Conservation (phyloP, 2,797 vertebrate species). For the Trematomus bernacchii region DNA sequence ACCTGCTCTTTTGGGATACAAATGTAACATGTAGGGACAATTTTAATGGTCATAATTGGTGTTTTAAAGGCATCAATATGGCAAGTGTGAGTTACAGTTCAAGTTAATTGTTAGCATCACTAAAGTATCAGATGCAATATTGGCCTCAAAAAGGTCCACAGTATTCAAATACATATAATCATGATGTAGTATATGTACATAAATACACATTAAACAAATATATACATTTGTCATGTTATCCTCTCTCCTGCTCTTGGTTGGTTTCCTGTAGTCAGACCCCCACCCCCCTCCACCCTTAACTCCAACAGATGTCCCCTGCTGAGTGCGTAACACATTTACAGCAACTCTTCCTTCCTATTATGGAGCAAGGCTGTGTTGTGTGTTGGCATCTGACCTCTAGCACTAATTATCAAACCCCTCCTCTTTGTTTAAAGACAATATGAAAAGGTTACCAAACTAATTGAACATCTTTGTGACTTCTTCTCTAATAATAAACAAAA, state of each 20-base stretch:
- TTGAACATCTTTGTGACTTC: background rate
- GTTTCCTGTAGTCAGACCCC: conserved; percentile 45
- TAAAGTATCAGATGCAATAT: too few species aligned
- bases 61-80: too few species aligned
- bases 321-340: conserved; percentile 59
- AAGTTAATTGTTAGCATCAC: background rate
- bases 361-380: conserved; percentile 8
- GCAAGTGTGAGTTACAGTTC: too few species aligned
- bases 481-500: background rate
- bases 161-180: too few species aligned
- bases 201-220: background rate
- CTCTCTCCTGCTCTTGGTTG: conserved; percentile 33
- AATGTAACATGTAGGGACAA: too few species aligned
- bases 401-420: conserved; percentile 22
- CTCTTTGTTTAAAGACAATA: conserved; percentile 28
- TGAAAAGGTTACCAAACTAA: background rate
- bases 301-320: conserved; percentile 42
- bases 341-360: conserved; percentile 51
- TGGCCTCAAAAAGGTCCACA: too few species aligned
- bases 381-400: conserved; percentile 8
- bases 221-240: conserved; percentile 21
- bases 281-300: background rate
- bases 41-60: background rate
- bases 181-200: background rate
- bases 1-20: too few species aligned